Evolutionary conservation across 2,113 vertebrate genomes (phyloP).

Genomic region (Xiphophorus maculatus): DNA sequence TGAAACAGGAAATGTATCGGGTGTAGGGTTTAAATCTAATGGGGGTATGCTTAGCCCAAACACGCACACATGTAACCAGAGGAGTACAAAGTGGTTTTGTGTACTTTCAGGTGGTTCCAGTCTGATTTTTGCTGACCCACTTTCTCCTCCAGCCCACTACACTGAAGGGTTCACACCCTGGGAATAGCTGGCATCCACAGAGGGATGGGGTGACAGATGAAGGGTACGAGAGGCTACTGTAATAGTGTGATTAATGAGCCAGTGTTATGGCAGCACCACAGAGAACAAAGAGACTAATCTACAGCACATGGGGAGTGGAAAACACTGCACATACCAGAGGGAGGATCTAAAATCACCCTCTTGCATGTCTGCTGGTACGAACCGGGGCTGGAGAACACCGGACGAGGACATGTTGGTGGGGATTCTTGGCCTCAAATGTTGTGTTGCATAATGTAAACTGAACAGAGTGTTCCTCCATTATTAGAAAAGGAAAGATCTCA

Average conservation of each 20-base stretch:
- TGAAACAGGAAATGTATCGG: background rate
- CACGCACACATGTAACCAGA: constrained; percentile 24
- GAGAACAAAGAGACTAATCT: constrained; percentile 74
- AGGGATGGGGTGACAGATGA: constrained; percentile 39
- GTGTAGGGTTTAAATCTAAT: background rate
- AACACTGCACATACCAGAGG: constrained; percentile 50
- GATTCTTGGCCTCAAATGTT: constrained; percentile 19
- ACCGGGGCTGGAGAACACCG: constrained; percentile 18
- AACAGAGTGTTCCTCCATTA: constrained; percentile 21
- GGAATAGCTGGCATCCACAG: constrained; percentile 50
- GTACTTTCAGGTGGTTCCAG: constrained; percentile 72
- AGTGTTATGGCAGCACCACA: constrained; percentile 66
- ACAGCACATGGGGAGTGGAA: constrained; percentile 69
- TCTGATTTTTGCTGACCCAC: constrained; percentile 69
- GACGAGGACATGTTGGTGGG: constrained; percentile 17
- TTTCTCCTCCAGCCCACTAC: constrained; percentile 57
- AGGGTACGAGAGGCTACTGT: constrained; percentile 51
- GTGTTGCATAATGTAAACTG: constrained; percentile 37
- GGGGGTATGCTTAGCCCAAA: background rate
- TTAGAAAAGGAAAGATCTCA: constrained; percentile 12
- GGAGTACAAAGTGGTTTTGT: constrained; percentile 43
- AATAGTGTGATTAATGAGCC: constrained; percentile 73
- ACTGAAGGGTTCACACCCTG: constrained; percentile 66
- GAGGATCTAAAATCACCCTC: constrained; percentile 34
- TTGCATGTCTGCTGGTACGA: constrained; percentile 28